Base-by-base conservation (phyloP, 2,888 invertebrate genomes). In the Sycophila texana region DNA sequence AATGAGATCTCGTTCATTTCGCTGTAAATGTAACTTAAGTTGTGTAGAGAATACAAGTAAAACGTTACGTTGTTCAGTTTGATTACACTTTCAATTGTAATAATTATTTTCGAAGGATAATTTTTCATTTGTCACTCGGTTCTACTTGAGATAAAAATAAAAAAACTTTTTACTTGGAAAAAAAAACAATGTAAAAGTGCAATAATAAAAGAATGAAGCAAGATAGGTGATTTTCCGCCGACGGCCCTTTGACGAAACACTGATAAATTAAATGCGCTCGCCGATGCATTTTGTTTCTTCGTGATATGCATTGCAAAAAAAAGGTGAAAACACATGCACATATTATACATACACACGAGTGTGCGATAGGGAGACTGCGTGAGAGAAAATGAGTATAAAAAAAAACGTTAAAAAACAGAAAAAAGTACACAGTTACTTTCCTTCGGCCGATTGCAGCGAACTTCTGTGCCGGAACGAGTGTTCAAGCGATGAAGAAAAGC, bases 221-320 rank as follows among this genome's bases (percentile, higher is more conserved):
- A 57, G 26, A 71, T 47, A 74, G 16, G 55, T 53, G 39, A 55
- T 47, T 72, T 68, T 73, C 79, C 63, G 75, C 16, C 68, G 72
- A 68, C 79, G 79, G 73, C 73, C 72, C 72, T 76, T 39, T 57
- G 63, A 66, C 60, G 63, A 74, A 74, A 72, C 65, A 55, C 30
- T 53, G 51, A 71, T 49, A 26, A 26, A 49, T 60, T 53, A 73
- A 67, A n/a, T 66, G 63, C 68, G 53, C 65, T 77, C 13, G 2
- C 49, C 16, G 53, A 53, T 79, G 58, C 58, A 65, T 71, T 74
- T 74, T 77, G 30, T 30, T 30, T 39, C 22, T 60, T 74, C 57
- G 63, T 74, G 74, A 78, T 74, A 74, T 67, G 51, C 53, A 74
- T 68, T 67, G 20, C 51, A 67, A 51, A 74, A 66, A 58, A 65